Conservation (phyloP, 2,888 invertebrate species). For the Spodoptera picta region DNA sequence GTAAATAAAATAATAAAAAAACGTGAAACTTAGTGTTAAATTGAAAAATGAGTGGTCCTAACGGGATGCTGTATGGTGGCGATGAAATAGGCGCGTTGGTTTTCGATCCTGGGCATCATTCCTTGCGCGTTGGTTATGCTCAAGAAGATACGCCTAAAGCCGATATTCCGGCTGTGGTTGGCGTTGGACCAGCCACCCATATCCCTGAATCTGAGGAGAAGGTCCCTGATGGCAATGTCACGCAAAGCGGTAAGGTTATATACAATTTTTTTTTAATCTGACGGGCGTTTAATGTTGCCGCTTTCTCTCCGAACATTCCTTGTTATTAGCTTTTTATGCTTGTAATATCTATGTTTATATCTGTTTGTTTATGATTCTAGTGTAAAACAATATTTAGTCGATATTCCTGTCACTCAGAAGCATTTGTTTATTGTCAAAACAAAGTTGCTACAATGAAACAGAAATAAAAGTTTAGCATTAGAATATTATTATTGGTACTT, state of each 20-base stretch:
- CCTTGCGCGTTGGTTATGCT: conserved; percentile 96
- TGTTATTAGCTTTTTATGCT: background rate
- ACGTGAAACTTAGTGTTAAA: conserved; percentile 10
- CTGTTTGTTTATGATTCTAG: too few species aligned
- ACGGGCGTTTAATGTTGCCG: conserved; percentile 6
- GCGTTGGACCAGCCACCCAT: conserved; percentile 92
- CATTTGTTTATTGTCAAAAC: conserved; percentile 21
- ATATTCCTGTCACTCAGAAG: background rate
- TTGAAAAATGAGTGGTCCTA: conserved; percentile 81
- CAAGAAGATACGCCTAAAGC: conserved; percentile 99
- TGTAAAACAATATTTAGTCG: background rate
- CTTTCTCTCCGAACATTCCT: background rate
- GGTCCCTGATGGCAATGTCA: conserved; percentile 92
- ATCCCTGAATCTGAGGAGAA: conserved; percentile 93
- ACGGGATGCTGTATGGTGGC: conserved; percentile 95
- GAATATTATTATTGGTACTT: too few species aligned
- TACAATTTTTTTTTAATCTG: background rate
- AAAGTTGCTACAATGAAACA: background rate
- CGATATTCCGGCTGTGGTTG: conserved; percentile 98
- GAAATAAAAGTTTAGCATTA: too few species aligned
- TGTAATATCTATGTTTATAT: background rate
- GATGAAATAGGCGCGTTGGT: conserved; percentile 99
- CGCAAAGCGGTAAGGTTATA: conserved; percentile 82
- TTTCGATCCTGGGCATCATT: conserved; percentile 95
- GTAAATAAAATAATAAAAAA: conserved; percentile 4